These are phyloP conservation scores for Dinocampus coccinellae DNA, from an alignment of 2,888 invertebrate species.

Conservation along the genomic window DNA sequence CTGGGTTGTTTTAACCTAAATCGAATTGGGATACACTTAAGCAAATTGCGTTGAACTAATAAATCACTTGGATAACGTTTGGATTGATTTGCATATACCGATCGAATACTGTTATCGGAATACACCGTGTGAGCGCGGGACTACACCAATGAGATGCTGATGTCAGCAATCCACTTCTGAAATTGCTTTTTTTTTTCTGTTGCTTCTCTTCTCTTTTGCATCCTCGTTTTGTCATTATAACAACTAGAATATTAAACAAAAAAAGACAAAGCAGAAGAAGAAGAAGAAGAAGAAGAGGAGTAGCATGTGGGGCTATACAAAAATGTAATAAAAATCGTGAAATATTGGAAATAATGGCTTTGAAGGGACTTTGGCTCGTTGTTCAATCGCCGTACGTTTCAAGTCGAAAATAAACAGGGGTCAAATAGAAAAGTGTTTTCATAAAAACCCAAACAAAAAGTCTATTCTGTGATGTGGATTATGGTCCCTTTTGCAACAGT, in stretches of 20 bases:
- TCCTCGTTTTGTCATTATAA: not conserved
- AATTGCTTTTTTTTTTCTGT: conserved; percentile 30
- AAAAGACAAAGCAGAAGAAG: not conserved
- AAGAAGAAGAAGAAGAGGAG: no score
- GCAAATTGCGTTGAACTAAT: conserved; percentile 65
- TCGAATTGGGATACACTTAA: conserved; percentile 68
- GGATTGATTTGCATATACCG: conserved; percentile 68
- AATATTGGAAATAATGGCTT: conserved; percentile 35
- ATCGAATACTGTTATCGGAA: conserved; percentile 47
- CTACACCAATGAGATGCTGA: conserved; percentile 38
- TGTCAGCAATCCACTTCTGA: conserved; percentile 41
- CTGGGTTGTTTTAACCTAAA: conserved; percentile 56
- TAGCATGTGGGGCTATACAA: not conserved
- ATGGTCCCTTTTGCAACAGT: not conserved
- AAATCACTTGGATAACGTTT: conserved; percentile 60
- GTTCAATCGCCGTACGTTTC: conserved; percentile 37
- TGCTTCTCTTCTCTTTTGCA: not conserved
- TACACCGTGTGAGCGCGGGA: conserved; percentile 27
- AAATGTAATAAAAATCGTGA: conserved; percentile 15
- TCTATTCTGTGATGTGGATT: conserved; percentile 19
- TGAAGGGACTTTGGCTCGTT: conserved; percentile 21
- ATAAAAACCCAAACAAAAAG: conserved; percentile 35
- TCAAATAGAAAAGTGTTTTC: conserved; percentile 29
- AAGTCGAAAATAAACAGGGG: conserved; percentile 13
- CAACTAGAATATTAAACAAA: not conserved